Conservation (phyloP, 2,888 invertebrate genomes). For the Danaus chrysippus region DNA sequence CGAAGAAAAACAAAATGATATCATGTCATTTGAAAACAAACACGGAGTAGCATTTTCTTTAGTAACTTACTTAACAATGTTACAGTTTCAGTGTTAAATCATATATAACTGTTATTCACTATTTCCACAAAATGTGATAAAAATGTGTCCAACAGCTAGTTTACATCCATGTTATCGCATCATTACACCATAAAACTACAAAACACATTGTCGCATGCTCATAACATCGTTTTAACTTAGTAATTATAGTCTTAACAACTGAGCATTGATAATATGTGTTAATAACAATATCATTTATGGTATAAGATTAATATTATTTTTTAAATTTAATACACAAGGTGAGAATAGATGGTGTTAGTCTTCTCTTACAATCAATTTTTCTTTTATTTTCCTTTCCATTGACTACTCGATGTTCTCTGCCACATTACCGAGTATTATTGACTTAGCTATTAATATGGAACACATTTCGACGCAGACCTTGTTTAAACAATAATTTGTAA, state of each 20-base stretch:
- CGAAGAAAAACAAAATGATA: too few species aligned
- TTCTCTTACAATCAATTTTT: too few species aligned
- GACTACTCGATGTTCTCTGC: neutral
- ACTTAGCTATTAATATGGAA: constrained; percentile 29
- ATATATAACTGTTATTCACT: neutral
- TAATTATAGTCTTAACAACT: neutral
- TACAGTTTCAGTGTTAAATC: constrained; percentile 1
- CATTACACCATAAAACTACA: constrained; percentile 4
- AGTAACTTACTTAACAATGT: too few species aligned
- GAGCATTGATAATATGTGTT: neutral
- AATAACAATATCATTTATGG: too few species aligned
- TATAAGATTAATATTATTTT: too few species aligned
- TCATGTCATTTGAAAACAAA: too few species aligned
- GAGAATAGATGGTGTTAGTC: too few species aligned
- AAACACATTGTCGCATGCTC: neutral
- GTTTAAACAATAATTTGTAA: constrained; percentile 5
- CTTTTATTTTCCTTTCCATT: too few species aligned
- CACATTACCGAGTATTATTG: constrained; percentile 20
- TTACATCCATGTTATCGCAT: constrained; percentile 6
- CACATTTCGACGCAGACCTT: constrained; percentile 19
- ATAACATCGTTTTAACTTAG: neutral
- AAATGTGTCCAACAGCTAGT: neutral
- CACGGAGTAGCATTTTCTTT: too few species aligned
- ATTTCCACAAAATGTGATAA: constrained; percentile 6
- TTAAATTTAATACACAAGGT: too few species aligned